Evolutionary conservation across 2,797 vertebrate genomes (phyloP).

Genomic region (Choloepus didactylus): DNA sequence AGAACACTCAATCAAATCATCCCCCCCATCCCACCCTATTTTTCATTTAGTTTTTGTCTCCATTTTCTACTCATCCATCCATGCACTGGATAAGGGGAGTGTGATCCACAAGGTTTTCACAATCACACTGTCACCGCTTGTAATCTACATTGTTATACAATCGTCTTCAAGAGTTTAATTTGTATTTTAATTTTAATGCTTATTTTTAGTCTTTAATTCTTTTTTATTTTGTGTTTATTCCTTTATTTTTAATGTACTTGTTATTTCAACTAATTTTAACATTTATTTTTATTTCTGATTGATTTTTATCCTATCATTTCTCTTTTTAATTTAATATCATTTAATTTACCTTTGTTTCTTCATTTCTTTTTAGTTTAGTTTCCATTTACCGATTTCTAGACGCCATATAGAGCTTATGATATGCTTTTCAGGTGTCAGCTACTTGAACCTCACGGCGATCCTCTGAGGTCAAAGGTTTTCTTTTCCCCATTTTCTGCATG

Average conservation of each 20-base stretch:
- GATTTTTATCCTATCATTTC: not conserved
- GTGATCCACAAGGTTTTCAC: no score
- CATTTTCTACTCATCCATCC: no score
- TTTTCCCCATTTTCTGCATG: not conserved
- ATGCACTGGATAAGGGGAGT: no score
- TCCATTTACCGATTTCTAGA: not conserved
- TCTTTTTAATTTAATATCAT: not conserved
- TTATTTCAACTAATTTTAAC: no score
- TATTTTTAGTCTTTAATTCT: not conserved
- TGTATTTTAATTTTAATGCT: not conserved
- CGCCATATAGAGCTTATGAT: not conserved
- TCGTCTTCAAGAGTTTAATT: no score
- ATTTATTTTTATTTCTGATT: not conserved
- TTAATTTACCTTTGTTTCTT: conserved; percentile 11
- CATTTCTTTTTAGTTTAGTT: not conserved
- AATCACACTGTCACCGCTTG: no score
- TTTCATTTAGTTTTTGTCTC: not conserved
- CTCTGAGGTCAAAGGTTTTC: not conserved
- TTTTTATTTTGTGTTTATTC: not conserved
- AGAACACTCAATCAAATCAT: no score
- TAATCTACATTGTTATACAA: no score
- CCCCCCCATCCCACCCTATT: not conserved
- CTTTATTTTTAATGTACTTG: no score
- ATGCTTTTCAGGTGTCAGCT: not conserved
- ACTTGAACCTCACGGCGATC: not conserved